Evolutionary conservation across 1,140 invertebrate species (phyloP).

Genomic region (Pygmarrhopalites habei): DNA sequence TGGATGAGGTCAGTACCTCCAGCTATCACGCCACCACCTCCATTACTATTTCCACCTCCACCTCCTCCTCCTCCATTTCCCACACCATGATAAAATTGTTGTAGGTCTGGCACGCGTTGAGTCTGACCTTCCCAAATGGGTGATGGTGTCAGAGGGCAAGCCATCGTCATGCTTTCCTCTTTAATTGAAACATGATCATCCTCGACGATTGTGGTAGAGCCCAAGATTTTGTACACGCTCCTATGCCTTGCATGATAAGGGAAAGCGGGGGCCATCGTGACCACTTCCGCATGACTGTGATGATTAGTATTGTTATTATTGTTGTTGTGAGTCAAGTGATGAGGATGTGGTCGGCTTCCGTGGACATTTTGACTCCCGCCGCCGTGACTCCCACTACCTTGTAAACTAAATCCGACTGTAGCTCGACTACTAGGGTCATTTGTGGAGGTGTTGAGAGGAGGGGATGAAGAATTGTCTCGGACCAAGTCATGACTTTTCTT

Average conservation of each 20-base stretch:
- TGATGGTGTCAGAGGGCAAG: conserved; percentile 36
- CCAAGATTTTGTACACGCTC: conserved; percentile 10
- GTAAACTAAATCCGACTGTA: no score
- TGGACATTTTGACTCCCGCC: no score
- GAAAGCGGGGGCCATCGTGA: conserved; percentile 18
- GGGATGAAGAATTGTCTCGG: conserved; percentile 9
- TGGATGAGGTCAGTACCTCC: neutral
- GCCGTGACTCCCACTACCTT: no score
- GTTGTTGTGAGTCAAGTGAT: no score
- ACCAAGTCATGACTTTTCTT: conserved; percentile 19
- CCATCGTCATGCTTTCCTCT: conserved; percentile 27
- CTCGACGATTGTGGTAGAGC: neutral
- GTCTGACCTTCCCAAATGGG: conserved; percentile 39
- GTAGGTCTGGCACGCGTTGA: conserved; percentile 35
- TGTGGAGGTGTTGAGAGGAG: neutral
- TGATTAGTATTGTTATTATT: no score
- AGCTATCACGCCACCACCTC: neutral
- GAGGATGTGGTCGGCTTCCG: no score
- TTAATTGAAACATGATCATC: conserved; percentile 15
- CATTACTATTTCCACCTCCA: neutral
- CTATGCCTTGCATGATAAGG: conserved; percentile 22
- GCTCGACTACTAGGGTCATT: conserved; percentile 1
- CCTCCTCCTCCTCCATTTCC: neutral
- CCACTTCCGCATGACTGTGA: conserved; percentile 2
- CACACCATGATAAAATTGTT: neutral